A percentile compares a stretch with the other conserved stretches of the same genome.
Conservation (phyloP, 2,113 vertebrate species). For the Bombycilla garrulus region DNA sequence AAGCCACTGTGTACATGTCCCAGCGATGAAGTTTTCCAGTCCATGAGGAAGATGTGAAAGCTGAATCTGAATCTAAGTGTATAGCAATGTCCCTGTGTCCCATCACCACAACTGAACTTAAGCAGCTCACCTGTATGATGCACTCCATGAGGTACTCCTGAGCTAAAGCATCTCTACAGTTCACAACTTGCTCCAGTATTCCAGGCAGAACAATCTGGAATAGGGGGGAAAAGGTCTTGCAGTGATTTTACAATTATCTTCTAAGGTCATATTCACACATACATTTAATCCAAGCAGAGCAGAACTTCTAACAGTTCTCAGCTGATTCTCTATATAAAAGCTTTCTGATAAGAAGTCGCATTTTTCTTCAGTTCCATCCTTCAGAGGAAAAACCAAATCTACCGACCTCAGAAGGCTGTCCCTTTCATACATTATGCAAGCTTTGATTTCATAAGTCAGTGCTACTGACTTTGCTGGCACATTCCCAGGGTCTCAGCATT, state of each 20-base stretch:
- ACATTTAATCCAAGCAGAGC: not conserved
- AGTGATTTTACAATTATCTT: not conserved
- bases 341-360: not conserved
- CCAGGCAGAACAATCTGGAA: conserved; percentile 90
- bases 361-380: not conserved
- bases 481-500: not conserved
- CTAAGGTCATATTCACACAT: not conserved
- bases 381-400: not conserved
- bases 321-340: not conserved
- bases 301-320: not conserved
- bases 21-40: not conserved
- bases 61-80: not conserved
- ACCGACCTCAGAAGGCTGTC: not conserved
- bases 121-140: conserved; percentile 91
- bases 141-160: conserved; percentile 99
- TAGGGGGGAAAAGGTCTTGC: not conserved
- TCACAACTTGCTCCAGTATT: conserved; percentile 96
- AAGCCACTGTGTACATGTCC: not conserved
- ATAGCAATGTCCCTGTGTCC: not conserved
- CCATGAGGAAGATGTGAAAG: not conserved
- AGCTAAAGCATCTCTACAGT: conserved; percentile 95
- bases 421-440: not conserved
- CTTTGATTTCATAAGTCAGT: not conserved
- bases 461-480: not conserved
- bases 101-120: not conserved